Evolutionary conservation across 1,140 invertebrate species (phyloP), one percentile per base, ranked within the genome.

Genomic region (Zaprionus nigranus): DNA sequence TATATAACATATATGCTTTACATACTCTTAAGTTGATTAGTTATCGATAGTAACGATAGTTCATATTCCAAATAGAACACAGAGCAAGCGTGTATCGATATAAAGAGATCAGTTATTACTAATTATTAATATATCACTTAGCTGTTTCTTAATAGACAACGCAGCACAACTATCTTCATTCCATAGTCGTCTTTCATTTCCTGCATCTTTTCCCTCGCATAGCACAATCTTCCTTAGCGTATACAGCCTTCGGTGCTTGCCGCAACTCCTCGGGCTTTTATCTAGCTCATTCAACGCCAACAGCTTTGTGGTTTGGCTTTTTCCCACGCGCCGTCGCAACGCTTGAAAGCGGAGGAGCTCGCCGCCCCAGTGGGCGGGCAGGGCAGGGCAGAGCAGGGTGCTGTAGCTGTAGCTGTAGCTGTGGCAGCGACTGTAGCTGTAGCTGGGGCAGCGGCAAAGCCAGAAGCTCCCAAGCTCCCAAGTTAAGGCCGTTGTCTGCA

Each of bases 291-390:
- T 77, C 66, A 83, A 73, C 71, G 81, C 77, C 70, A 83, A 70
- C 68, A 75, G 67, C 46, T 75, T 78, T 84, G 81, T 68, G 78
- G 77, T 85, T 81, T 40, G 80, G 74, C 83, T 78, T 82, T 84
- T 82, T 75, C 82, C 84, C 82, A 82, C 78, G 82, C 63, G 60
- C 49, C 51, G 58, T 56, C 67, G 36, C 46, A 61, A 60, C 56
- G 56, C 40, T 59, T 59, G 30, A 59, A 68, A 51, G 59, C 30
- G 13, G 53, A 75, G 64, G 53, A 63, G 38, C 61, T 5, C 34
- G 30, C 36, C 26, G 15, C 22, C n/a, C n/a, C n/a, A n/a, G n/a
- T n/a, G n/a, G n/a, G n/a, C n/a, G n/a, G n/a, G n/a, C 53, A 30
- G 46, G 24, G 46, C 46, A 20, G 51, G 20, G 17, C 20, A 22